Evolutionary conservation across 2,113 vertebrate species (phyloP), one percentile per base, ranked within the genome.

Genomic region (Aepyceros melampus): DNA sequence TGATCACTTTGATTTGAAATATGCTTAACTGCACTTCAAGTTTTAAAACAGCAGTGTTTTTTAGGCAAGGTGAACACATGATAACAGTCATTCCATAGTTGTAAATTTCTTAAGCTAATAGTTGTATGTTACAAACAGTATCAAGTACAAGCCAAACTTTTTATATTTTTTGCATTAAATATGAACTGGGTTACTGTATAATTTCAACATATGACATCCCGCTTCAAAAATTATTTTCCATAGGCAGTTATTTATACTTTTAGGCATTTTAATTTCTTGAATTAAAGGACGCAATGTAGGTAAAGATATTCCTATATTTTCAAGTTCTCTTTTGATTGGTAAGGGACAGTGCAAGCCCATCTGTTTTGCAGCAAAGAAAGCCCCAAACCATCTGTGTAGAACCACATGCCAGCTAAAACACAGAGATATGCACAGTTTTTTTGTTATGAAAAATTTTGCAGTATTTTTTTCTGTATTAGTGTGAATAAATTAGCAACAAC

Each of bases 321-420:
- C 98, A 98, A 99, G 98, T 99, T 98, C 98, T 98, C 97, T 98
- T 98, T 98, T 99, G 99, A 99, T 99, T 99, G 99, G 99, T 99
- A 98, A 99, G 99, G 99, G 99, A 99, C 99, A 99, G 99, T 99
- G 98, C 98, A 99, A 98, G 99, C 99, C 99, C 99, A 99, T 99
- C 99, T 99, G 99, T 99, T 99, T 99, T 99, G 99, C 99, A 99
- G 99, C 99, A 99, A 99, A 99, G 99, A 99, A 99, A 99, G 99
- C 99, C 99, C 99, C 98, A 99, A 99, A 99, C 99, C 99, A 99
- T 99, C 99, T 99, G 99, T 99, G 99, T 99, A 99, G 98, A 99
- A 98, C 98, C 99, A 99, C 99, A 99, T 99, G 99, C 99, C 99
- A 99, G 99, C 99, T 99, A 99, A 99, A 99, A 99, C 99, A 99